Evolutionary conservation across 2,888 invertebrate species (phyloP).

Genomic region (Petrolisthes cinctipes): DNA sequence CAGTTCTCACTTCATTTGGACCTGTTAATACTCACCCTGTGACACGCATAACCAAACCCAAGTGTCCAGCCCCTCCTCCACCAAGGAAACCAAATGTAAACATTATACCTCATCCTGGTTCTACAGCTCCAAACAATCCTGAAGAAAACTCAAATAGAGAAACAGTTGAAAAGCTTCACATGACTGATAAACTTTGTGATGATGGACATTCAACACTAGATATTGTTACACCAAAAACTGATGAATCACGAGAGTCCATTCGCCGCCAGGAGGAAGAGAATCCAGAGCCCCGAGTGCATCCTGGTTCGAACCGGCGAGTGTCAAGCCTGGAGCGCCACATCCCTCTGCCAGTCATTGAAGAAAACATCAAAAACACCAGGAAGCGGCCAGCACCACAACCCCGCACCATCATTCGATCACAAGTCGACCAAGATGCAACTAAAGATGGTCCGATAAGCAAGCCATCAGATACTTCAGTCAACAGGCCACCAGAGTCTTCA

Average conservation of each 20-base stretch:
- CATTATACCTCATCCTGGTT: neutral
- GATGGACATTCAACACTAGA: neutral
- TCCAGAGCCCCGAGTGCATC: neutral
- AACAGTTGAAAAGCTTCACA: neutral
- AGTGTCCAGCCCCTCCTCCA: constrained; percentile 54
- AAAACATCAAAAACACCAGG: constrained; percentile 43
- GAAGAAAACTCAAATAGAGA: neutral
- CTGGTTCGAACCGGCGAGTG: constrained; percentile 14
- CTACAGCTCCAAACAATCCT: neutral
- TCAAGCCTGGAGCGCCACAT: constrained; percentile 21
- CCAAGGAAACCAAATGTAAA: constrained; percentile 44
- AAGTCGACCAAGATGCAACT: neutral
- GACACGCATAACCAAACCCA: constrained; percentile 38
- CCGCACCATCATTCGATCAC: neutral
- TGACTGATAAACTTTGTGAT: neutral
- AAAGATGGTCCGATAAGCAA: neutral
- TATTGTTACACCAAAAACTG: neutral
- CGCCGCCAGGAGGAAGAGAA: neutral
- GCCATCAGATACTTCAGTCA: neutral
- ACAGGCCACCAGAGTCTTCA: no score
- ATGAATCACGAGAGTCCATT: neutral
- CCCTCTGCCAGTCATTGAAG: constrained; percentile 45
- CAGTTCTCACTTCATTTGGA: constrained; percentile 48
- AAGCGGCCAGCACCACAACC: constrained; percentile 55
- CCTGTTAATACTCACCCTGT: constrained; percentile 37